These are phyloP conservation scores for Horisme vitalbata DNA, from an alignment of 2,888 invertebrate genomes.

Conservation along the genomic window DNA sequence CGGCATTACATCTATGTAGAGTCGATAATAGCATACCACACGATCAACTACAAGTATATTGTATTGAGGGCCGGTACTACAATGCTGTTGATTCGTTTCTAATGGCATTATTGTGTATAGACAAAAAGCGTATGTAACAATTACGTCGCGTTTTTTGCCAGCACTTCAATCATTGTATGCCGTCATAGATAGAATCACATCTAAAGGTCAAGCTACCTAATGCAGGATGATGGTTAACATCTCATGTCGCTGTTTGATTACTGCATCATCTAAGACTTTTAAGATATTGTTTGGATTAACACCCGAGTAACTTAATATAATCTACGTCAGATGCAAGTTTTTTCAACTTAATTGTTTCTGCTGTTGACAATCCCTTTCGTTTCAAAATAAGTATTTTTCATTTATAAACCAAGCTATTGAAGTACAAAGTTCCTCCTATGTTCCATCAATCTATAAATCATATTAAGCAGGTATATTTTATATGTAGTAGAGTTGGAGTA, in stretches of 20 bases:
- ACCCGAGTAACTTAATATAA: too few species aligned
- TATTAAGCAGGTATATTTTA: too few species aligned
- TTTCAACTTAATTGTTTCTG: too few species aligned
- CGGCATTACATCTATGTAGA: constrained; percentile 1
- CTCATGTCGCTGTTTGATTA: constrained; percentile 11
- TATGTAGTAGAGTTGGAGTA: too few species aligned
- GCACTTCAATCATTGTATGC: constrained; percentile 36
- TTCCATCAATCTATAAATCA: too few species aligned
- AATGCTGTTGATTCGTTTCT: constrained; percentile 34
- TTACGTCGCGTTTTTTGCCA: constrained; percentile 35
- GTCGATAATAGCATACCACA: constrained; percentile 3
- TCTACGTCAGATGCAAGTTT: too few species aligned
- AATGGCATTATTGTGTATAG: constrained; percentile 35
- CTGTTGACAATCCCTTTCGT: too few species aligned
- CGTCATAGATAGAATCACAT: constrained; percentile 33
- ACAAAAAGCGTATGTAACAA: constrained; percentile 32
- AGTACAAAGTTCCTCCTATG: too few species aligned
- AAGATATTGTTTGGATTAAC: too few species aligned
- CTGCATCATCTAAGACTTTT: not conserved
- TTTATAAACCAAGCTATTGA: too few species aligned
- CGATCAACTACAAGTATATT: constrained; percentile 2
- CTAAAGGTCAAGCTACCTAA: constrained; percentile 31
- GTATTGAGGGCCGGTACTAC: constrained; percentile 7
- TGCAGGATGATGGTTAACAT: constrained; percentile 23
- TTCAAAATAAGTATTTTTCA: too few species aligned